Conservation (phyloP, 2,888 invertebrate species). For the Trachelus stipa region DNA sequence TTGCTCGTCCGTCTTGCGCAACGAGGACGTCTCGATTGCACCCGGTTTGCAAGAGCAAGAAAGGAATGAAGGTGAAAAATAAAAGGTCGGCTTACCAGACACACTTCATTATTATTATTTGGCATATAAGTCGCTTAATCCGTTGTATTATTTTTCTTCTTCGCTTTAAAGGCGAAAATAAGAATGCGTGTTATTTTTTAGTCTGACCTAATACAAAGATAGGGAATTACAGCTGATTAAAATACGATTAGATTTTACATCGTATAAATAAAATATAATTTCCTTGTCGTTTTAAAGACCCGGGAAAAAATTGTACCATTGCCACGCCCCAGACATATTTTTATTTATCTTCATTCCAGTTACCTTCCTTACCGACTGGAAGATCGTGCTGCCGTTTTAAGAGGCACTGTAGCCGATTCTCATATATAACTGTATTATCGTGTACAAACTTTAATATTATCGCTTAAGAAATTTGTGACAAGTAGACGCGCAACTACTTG, state of each 20-base stretch:
- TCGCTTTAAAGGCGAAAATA: background rate
- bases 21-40: background rate
- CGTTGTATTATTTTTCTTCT: background rate
- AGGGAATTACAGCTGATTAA: background rate
- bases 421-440: too few species aligned
- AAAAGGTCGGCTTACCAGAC: background rate
- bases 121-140: background rate
- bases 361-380: background rate
- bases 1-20: background rate
- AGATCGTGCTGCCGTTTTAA: background rate
- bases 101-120: background rate
- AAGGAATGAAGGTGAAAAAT: background rate
- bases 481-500: background rate
- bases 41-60: background rate
- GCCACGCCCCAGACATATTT: background rate
- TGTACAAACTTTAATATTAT: too few species aligned
- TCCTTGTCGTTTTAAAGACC: background rate
- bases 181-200: background rate
- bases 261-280: background rate
- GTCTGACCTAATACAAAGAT: background rate
- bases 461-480: background rate
- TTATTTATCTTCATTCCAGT: background rate
- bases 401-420: background rate
- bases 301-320: background rate
- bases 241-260: background rate